Evolutionary conservation across 2,888 invertebrate genomes (phyloP), one percentile per base, ranked within the genome.

Genomic region (Drosophila quinaria): DNA sequence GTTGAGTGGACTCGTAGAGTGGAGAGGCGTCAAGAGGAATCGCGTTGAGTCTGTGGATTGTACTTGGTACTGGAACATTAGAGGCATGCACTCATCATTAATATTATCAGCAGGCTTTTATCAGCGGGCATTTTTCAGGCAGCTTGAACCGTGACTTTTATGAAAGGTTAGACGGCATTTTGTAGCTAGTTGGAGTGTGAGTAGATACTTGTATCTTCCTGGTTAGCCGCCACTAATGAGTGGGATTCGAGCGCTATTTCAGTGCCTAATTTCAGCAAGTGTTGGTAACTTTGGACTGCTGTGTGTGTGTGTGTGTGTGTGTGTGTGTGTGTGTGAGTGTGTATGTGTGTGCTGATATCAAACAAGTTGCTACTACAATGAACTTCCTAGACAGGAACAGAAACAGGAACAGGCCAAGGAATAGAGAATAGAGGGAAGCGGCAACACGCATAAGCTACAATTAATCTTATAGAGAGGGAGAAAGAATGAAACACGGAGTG

Each of bases 361-460:
- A 83, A 83, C 83, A 83, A 87, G 83, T 85, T 83, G 83, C 81
- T 72, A 74, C 78, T 70, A 72, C 72, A 71, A 83, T 54, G 75
- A 60, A 60, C 62, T 54, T 31, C 15, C 35, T 33, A 42, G 55
- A 54, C 52, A 51, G 60, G 47, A 63, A 66, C 52, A 51, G 60
- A 41, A 63, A 66, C 49, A 75, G 64, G 63, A 55, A 64, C 41
- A 49, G 29, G 22, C 42, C 54, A 54, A 67, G 60, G 35, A 31
- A 69, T 52, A 64, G 64, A 56, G 35, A 19, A 69, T 50, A 66
- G 60, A 69, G 63, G 49, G 41, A 35, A 41, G n/a, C 70, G 72
- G 72, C 74, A 81, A 82, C 77, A 81, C 73, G 85, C 85, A 84
- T 83, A 81, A 76, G 87, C 89, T 81, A 89, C 90, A 90, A 90